Evolutionary conservation across 2,797 vertebrate species (phyloP).

Genomic region (Scolopax bukidnonensis): DNA sequence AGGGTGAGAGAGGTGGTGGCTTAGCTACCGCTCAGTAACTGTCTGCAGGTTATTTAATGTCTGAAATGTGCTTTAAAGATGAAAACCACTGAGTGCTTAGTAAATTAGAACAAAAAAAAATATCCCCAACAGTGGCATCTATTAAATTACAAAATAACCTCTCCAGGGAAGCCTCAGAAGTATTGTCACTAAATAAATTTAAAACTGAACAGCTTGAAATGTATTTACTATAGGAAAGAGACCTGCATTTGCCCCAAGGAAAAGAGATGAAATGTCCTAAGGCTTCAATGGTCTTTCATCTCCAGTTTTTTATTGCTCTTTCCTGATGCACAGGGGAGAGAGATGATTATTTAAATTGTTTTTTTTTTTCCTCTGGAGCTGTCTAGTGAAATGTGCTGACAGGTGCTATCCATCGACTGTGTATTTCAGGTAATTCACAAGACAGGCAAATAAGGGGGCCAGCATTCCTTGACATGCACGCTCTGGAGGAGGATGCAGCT

Average conservation of each 20-base stretch:
- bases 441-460: not conserved
- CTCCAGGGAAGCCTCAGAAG: slow-evolving; percentile 44
- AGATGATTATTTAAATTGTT: slow-evolving; percentile 45
- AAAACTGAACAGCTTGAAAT: slow-evolving; percentile 44
- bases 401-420: not conserved
- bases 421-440: slow-evolving; percentile 17
- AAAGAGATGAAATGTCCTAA: slow-evolving; percentile 50
- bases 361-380: slow-evolving; percentile 31
- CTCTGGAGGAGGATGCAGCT: not conserved
- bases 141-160: slow-evolving; percentile 61
- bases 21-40: slow-evolving; percentile 16
- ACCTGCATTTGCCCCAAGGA: slow-evolving; percentile 32
- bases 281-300: slow-evolving; percentile 54
- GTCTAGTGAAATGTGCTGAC: slow-evolving; percentile 16
- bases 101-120: slow-evolving; percentile 45
- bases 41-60: slow-evolving; percentile 38
- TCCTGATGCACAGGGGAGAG: slow-evolving; percentile 11
- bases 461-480: not conserved
- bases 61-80: slow-evolving; percentile 44
- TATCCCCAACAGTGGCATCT: not conserved
- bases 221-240: slow-evolving; percentile 47
- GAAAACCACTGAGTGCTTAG: slow-evolving; percentile 18
- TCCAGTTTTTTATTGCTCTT: slow-evolving; percentile 11
- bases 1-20: slow-evolving; percentile 7
- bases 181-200: slow-evolving; percentile 56